Base-by-base conservation (phyloP, 2,113 vertebrate genomes). In the Dasyprocta punctata region DNA sequence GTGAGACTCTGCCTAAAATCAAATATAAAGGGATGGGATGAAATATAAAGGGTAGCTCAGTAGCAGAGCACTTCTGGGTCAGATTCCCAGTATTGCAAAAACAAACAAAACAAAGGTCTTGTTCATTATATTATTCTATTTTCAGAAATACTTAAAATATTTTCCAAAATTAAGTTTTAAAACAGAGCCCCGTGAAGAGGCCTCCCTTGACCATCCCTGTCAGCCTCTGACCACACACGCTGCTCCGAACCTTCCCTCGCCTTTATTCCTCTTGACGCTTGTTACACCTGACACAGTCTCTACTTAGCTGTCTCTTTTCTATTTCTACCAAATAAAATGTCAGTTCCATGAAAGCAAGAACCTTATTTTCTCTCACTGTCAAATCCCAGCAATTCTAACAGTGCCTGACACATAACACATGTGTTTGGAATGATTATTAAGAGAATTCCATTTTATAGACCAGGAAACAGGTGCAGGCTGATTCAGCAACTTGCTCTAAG, bases 101-200 rank as follows among this genome's bases (percentile, higher is more conserved):
- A 47, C 41, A 69, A 49, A 16, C 52, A 78, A n/a, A 56, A 75
- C 75, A 61, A 24, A 88, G 24, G n/a, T 38, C 41, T 47, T 89
- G 9, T 88, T 60, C 19, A 30, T 95, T 83, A 52, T 54, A 30
- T 60, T 89, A 61, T 60, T 80, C 44, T 88, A 38, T 71, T 69
- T 90, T 82, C 22, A 33, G 44, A 26, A 41, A 65, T 30, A 81
- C 77, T 92, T 89, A 20, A 95, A 47, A 63, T 67, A 54, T 71
- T 91, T 86, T 73, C 84, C 56, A 61, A 95, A 86, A 73, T 38
- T 91, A 91, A 92, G 88, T 80, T 24, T 17, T 47, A 69, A 86
- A 81, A 63, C 47, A 77, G 41, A 44, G 41, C 13, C 61, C 60
- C n/a, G 3, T n/a, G 22, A 24, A 7, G 26, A 84, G 65, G 2